phyloP scores from a whole-genome alignment of 2,113 vertebrate species.

The Notiomystis cincta region DNA sequence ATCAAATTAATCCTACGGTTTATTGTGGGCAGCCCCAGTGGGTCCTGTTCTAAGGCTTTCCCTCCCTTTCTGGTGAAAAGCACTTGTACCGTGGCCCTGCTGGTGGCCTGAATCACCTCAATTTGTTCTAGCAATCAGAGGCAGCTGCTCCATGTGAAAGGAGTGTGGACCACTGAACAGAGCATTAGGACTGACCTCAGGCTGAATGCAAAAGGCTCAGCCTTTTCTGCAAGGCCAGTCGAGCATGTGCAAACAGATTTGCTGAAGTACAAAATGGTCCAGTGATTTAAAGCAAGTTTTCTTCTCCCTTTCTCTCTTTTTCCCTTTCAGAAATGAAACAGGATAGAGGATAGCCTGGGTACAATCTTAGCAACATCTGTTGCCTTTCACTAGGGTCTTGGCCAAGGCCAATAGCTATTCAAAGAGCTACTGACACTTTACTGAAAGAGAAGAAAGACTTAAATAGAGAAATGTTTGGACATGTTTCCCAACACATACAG shows the following conservation, averaged over 20 bases:
- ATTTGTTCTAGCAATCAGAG: slow-evolving; percentile 78
- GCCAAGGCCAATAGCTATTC: slow-evolving; percentile 70
- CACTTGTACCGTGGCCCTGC: slow-evolving; percentile 57
- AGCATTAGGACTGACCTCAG: slow-evolving; percentile 68
- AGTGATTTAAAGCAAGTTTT: slow-evolving; percentile 72
- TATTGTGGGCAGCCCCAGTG: slow-evolving; percentile 71
- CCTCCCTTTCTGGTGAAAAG: slow-evolving; percentile 60
- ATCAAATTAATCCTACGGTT: slow-evolving; percentile 77
- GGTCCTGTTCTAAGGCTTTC: slow-evolving; percentile 67
- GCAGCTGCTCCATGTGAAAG: slow-evolving; percentile 72
- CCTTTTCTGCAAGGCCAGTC: slow-evolving; percentile 63
- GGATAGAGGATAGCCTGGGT: slow-evolving; percentile 57
- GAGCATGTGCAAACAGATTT: slow-evolving; percentile 75
- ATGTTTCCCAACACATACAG: slow-evolving; percentile 63
- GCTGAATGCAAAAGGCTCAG: slow-evolving; percentile 60
- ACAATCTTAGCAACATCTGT: slow-evolving; percentile 79
- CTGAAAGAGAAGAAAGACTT: slow-evolving; percentile 58
- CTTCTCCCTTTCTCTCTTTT: slow-evolving; percentile 40
- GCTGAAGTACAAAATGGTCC: slow-evolving; percentile 68
- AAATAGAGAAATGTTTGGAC: slow-evolving; percentile 35
- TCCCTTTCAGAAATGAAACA: slow-evolving; percentile 68
- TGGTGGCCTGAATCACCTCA: slow-evolving; percentile 78
- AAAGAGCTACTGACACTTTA: slow-evolving; percentile 59
- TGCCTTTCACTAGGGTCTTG: slow-evolving; percentile 74
- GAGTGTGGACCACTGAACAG: slow-evolving; percentile 63